Base-by-base conservation (phyloP, 2,888 invertebrate species). In the Cordilura impudica region DNA sequence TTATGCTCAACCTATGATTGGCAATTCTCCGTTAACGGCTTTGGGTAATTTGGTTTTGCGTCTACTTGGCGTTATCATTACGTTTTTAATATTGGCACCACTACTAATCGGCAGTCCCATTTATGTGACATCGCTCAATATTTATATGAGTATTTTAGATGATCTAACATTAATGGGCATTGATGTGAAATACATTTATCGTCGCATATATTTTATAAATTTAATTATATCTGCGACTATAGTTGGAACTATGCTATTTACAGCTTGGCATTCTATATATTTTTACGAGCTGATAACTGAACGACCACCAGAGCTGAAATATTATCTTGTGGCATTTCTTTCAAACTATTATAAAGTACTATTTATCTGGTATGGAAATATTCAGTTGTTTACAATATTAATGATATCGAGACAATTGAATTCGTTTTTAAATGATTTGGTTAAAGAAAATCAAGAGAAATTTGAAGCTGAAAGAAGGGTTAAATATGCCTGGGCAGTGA, bases 1-100 rank as follows among this genome's bases (percentile, higher is more conserved):
- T 7, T 85, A 82, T 66, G 81, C 81, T 0, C 83, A 84, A 3
- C 85, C 85, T 0, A 75, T 84, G 19, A 73, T 83, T 16, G 82
- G 82, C 1, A 58, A 83, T 18, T 84, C 81, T 0, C 14, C 58
- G 0, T 16, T 85, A 47, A 70, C 81, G 0, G 45, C 81, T 0
- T 63, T 79, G 1, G 83, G 82, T 4, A 85, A 83, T 49, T 51
- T 85, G 1, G 1, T 75, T 14, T 54, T 83, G 0, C 83, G 82
- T 16, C 18, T 82, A 4, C n/a, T 85, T 23, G 83, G 84, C 12
- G 47, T 84, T 0, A 3, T 76, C 4, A 81, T 82, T 4, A 83
- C 84, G 0, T 61, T 84, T 19, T 8, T 67, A 1, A 53, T 84
- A 4, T 67, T 85, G n/a, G 6, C 63, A 4, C 67, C 81, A 1